Evolutionary conservation across 2,797 vertebrate genomes (phyloP), one percentile per base, ranked within the genome.

Genomic region (Pantherophis alleghaniensis): DNA sequence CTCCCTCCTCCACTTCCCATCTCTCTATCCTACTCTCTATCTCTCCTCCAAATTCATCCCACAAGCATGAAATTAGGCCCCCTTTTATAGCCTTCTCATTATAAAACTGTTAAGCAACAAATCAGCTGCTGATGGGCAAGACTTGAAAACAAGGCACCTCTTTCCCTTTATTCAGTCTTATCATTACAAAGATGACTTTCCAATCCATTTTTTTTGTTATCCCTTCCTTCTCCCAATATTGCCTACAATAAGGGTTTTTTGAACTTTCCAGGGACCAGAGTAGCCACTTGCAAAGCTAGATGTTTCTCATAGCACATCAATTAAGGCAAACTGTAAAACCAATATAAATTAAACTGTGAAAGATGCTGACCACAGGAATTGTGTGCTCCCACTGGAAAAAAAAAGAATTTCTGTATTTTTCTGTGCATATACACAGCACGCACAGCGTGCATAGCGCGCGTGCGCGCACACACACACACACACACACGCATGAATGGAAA

Each of bases 341-440:
- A 55, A 90, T 63, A 63, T 90, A 86, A 90, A 92, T 92, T 63
- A 92, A 63, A 61, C 47, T 86, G 20, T 18, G 28, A 86, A 92
- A 90, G 42, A 86, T 90, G 88, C 92, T 92, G 92, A 90, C 32
- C 7, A 55, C 18, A 60, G 56, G 18, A 55, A 61, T 20, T 47
- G 53, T 61, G n/a, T 61, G 61, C 28, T 79, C 20, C 5, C 61
- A 42, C 26, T 57, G 87, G 28, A 32, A 69, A 32, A 32, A 79
- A 51, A 51, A 4, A 13, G 26, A 22, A 5, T 28, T 5, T 60
- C 7, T 91, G 2, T 18, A 59, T 51, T 28, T 61, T 12, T 61
- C 18, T 86, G 28, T 88, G 56, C 42, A 12, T 28, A 42, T 20
- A 2, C 5, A 2, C 13, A 32, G 32, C 32, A 32, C 32, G 32